A percentile compares a stretch with the other conserved stretches of the same genome.
These are phyloP conservation scores for Sycon ciliatum DNA, from an alignment of 37 sponge, comb jelly and placozoan genomes.

Conservation along the genomic window DNA sequence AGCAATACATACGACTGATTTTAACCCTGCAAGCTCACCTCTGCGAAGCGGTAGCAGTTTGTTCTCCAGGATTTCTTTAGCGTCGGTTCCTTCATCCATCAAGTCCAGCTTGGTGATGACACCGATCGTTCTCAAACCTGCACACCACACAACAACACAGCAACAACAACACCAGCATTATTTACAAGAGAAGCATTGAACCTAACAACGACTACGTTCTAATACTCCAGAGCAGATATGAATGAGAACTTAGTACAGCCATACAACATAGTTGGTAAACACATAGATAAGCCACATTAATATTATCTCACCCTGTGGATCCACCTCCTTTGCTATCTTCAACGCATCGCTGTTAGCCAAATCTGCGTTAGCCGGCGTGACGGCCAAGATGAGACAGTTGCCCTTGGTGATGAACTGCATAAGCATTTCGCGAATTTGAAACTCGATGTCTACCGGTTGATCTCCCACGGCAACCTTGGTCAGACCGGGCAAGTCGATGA, in stretches of 20 bases:
- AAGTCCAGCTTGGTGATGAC: slow-evolving; percentile 96
- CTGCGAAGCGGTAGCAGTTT: slow-evolving; percentile 74
- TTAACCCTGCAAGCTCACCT: too few relatives aligned
- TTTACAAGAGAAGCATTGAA: too few relatives aligned
- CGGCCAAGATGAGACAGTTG: slow-evolving; percentile 90
- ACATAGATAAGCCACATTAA: too few relatives aligned
- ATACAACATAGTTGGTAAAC: too few relatives aligned
- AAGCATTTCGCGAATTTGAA: slow-evolving; percentile 94
- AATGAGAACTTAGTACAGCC: too few relatives aligned
- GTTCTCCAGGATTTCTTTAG: slow-evolving; percentile 87
- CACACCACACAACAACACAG: too few relatives aligned
- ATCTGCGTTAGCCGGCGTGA: slow-evolving; percentile 94
- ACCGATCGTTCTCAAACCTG: slow-evolving; percentile 53
- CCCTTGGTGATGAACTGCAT: slow-evolving; percentile 87
- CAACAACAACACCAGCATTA: too few relatives aligned
- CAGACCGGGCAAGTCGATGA: slow-evolving; percentile 97
- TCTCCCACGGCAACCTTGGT: slow-evolving; percentile 97
- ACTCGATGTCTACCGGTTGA: slow-evolving; percentile 93
- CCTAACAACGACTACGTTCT: too few relatives aligned
- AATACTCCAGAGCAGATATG: too few relatives aligned
- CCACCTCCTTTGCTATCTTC: slow-evolving; percentile 94
- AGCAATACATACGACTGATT: background rate
- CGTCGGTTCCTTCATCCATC: slow-evolving; percentile 99
- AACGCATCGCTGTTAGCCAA: slow-evolving; percentile 95
- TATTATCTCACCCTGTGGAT: slow-evolving; percentile 92